A percentile compares a stretch with the other conserved stretches of the same genome.
Conservation (phyloP, 2,888 invertebrate species). For the Bombylius discolor region DNA sequence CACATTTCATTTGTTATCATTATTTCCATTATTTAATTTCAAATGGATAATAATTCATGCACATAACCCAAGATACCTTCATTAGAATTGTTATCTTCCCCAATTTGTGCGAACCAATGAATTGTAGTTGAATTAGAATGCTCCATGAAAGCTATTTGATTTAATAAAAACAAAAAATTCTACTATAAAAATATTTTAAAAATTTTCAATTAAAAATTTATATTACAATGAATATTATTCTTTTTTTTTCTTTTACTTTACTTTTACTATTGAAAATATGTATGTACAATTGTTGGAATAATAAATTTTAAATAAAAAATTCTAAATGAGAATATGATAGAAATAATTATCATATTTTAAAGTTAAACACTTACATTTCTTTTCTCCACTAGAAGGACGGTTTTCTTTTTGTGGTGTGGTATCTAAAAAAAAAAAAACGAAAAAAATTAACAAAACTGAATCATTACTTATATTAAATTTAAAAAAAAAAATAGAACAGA, state of each 20-base stretch:
- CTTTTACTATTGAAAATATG: too few species aligned
- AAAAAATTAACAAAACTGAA: background rate
- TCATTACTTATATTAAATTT: too few species aligned
- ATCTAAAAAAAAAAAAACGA: conserved; percentile 21
- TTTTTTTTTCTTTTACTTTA: too few species aligned
- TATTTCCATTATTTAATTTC: too few species aligned
- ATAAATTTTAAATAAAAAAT: background rate
- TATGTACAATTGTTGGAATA: too few species aligned
- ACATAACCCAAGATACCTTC: conserved; percentile 18
- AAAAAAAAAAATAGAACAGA: too few species aligned
- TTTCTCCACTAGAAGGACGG: conserved; percentile 35
- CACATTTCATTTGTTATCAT: too few species aligned
- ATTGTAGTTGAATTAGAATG: conserved; percentile 24
- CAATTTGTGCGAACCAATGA: conserved; percentile 37
- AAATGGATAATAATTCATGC: background rate
- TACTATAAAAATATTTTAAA: too few species aligned
- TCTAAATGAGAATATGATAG: background rate
- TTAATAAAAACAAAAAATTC: background rate
- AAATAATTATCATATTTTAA: conserved; percentile 1
- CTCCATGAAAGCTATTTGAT: conserved; percentile 15
- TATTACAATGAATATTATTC: too few species aligned
- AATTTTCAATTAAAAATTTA: too few species aligned
- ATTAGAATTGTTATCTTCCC: conserved; percentile 28
- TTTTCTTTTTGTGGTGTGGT: conserved; percentile 30
- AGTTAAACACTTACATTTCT: conserved; percentile 26